Evolutionary conservation across 1,140 invertebrate species (phyloP), one percentile per base, ranked within the genome.

Genomic region (Drosophila malerkotliana): DNA sequence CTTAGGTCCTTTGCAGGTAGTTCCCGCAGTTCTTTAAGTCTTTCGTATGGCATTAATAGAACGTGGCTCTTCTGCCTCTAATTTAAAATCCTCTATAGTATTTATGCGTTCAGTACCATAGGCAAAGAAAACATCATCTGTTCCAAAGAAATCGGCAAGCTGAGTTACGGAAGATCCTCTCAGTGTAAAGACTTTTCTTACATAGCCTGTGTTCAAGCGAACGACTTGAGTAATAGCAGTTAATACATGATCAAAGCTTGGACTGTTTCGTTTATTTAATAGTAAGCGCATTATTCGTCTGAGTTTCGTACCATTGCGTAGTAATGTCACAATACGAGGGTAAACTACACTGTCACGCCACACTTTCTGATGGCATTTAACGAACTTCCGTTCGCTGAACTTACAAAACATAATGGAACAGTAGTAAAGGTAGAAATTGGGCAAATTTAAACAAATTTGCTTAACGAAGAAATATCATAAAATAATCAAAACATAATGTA

Each of bases 241-340:
- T 49, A 99, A 93, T 1, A 98, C 97, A 91, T 99, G 98, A 88
- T 99, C 98, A 91, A 98, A 96, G 41, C 96, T 98, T 24, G 97
- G 96, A 44, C 98, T 97, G 82, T 98, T 99, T 79, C 98, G 95
- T 92, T 98, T 98, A 90, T 99, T 99, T 21, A 99, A 92, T 62
- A 99, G 93, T 67, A 99, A 93, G 58, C 98, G 94, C 63, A 98
- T 95, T 18, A 98, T 96, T 92, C 77, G 62, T 9, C 98, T 93
- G 6, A 98, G 98, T 91, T 98, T 98, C 4, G 96, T 96, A 47
- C 98, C 98, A 93, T 97, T 98, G 53, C 97, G 94, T 69, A 99
- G 97, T 53, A 99, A 93, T 26, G 98, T 98, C 34, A 99, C 96
- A 69, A 99, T 96, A 79, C 96, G 95, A 44, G 98, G 98, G 90